Conservation (phyloP, 2,888 invertebrate species). For the Drosophila neotestacea region DNA sequence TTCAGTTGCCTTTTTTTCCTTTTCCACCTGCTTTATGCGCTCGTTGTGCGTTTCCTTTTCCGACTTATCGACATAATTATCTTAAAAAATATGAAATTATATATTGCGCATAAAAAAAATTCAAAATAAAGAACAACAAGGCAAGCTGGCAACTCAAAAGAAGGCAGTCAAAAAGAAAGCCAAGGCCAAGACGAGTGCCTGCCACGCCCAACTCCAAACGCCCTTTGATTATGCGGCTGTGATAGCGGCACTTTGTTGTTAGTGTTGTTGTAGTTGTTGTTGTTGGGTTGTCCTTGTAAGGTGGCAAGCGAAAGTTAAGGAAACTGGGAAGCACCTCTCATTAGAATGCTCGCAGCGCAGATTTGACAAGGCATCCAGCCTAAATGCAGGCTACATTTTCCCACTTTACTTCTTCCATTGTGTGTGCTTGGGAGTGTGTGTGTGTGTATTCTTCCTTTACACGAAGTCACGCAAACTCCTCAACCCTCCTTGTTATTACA, state of each 20-base stretch:
- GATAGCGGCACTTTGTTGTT: conserved; percentile 63
- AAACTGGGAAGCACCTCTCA: conserved; percentile 73
- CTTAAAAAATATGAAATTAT: conserved; percentile 81
- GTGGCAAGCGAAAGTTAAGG: conserved; percentile 50
- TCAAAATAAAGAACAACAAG: conserved; percentile 42
- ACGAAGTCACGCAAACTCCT: conserved; percentile 59
- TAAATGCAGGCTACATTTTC: conserved; percentile 65
- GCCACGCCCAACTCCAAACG: conserved; percentile 49
- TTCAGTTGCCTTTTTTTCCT: conserved; percentile 17
- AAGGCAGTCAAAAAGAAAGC: conserved; percentile 43
- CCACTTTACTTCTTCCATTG: conserved; percentile 28
- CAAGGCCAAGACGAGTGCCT: conserved; percentile 32
- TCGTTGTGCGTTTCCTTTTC: conserved; percentile 67
- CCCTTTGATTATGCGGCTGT: conserved; percentile 73
- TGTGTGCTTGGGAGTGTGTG: conserved; percentile 8
- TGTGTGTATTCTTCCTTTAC: conserved; percentile 33
- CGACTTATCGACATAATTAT: conserved; percentile 81
- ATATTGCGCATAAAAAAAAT: conserved; percentile 56
- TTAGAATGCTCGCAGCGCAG: conserved; percentile 77
- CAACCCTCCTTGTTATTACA: conserved; percentile 54
- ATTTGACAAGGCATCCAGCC: conserved; percentile 71
- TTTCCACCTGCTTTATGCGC: conserved; percentile 52
- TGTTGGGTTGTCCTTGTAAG: conserved; percentile 48
- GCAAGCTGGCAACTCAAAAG: conserved; percentile 34
- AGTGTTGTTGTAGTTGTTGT: conserved; percentile 18